Percentiles rank a stretch among this genome's conserved stretches.
These are phyloP conservation scores for Ardeotis arabs DNA, from an alignment of 2,113 vertebrate genomes.

Conservation along the genomic window DNA sequence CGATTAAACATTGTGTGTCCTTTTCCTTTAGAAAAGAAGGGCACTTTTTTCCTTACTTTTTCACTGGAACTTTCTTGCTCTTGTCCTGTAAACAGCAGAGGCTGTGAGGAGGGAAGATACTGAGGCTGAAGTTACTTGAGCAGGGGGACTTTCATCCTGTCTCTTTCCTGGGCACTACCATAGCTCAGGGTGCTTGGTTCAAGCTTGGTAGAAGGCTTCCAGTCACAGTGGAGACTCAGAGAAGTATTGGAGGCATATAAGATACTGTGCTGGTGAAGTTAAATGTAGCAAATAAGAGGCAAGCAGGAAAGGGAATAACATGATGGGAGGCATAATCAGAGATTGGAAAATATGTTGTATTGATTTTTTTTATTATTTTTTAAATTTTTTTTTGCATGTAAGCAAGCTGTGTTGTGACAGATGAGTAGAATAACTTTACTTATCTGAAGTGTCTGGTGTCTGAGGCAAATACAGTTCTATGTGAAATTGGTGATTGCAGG, in stretches of 20 bases:
- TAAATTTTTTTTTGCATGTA: not conserved
- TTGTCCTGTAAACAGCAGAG: not conserved
- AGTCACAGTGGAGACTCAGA: not conserved
- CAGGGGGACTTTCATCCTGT: not conserved
- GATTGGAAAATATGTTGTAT: not conserved
- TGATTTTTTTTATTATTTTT: not conserved
- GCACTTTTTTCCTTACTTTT: not conserved
- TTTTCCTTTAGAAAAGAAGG: not conserved
- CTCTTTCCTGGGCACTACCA: not conserved
- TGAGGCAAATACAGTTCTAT: not conserved
- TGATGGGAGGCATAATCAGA: not conserved
- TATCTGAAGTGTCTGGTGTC: not conserved
- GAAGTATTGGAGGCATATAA: not conserved
- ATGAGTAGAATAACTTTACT: not conserved
- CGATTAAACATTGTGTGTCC: fast-evolving
- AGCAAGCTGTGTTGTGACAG: not conserved
- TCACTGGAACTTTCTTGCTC: not conserved
- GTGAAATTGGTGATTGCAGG: not conserved
- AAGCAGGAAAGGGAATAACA: not conserved
- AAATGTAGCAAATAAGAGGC: not conserved
- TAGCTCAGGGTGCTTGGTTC: not conserved
- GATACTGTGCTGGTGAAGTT: not conserved
- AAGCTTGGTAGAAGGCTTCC: not conserved
- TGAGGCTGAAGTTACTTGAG: not conserved
- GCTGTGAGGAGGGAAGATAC: not conserved